phyloP scores from a whole-genome alignment of 1,140 invertebrate species.

The Coptotermes formosanus region DNA sequence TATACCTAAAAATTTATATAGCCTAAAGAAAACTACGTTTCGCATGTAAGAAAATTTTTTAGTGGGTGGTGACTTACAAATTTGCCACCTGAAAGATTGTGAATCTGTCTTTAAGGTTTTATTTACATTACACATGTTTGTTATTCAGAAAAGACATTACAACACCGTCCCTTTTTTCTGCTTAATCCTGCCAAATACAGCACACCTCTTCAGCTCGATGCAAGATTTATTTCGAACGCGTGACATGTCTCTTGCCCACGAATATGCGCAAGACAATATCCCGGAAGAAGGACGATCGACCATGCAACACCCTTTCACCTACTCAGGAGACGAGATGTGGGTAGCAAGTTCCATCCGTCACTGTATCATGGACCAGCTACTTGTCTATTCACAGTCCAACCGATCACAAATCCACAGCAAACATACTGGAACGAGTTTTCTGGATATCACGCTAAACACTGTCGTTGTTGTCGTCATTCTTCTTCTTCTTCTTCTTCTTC shows the following conservation, averaged over 20 bases:
- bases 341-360: background rate
- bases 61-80: no score
- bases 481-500: no score
- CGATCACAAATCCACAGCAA: no score
- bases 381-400: background rate
- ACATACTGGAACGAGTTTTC: no score
- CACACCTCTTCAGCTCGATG: background rate
- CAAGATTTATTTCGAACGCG: background rate
- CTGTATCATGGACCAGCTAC: background rate
- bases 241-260: background rate
- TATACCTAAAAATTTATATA: no score
- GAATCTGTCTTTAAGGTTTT: background rate
- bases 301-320: background rate
- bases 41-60: no score
- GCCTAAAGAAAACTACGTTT: no score
- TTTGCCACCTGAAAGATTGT: no score
- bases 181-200: background rate
- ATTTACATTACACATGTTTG: background rate
- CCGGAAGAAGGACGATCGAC: background rate
- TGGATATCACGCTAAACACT: no score
- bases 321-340: background rate
- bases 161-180: background rate
- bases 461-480: no score
- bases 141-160: no score
- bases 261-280: background rate